Conservation (phyloP, 2,113 vertebrate genomes). For the Sialia sialis region DNA sequence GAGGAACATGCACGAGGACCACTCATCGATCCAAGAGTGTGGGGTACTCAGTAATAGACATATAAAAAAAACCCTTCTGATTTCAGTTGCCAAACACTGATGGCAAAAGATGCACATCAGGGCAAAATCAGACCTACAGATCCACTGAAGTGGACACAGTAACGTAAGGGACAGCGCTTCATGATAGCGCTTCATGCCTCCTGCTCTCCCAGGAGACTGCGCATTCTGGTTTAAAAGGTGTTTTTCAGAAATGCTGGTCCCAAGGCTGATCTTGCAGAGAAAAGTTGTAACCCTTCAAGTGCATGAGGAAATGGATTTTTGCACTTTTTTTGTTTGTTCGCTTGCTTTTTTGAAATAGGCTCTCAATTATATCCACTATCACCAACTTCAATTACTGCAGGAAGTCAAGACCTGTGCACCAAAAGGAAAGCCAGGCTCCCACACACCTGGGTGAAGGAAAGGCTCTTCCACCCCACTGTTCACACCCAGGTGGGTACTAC, state of each 20-base stretch:
- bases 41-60: not conserved
- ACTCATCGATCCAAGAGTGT: not conserved
- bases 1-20: not conserved
- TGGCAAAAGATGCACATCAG: fast-evolving
- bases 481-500: not conserved
- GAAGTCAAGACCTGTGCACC: not conserved
- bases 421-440: not conserved
- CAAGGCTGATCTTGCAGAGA: not conserved
- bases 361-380: not conserved
- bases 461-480: not conserved
- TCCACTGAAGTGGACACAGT: not conserved
- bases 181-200: not conserved
- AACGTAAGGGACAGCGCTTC: not conserved
- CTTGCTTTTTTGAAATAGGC: not conserved
- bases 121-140: not conserved
- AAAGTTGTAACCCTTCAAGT: not conserved
- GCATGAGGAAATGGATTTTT: not conserved
- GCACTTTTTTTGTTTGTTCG: not conserved
- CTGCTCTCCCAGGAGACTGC: not conserved
- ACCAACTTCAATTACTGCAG: not conserved
- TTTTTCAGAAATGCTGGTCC: not conserved
- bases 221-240: not conserved
- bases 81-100: not conserved
- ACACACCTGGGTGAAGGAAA: not conserved
- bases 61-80: not conserved